Conservation (phyloP, 2,113 vertebrate species). For the Cinclus cinclus region DNA sequence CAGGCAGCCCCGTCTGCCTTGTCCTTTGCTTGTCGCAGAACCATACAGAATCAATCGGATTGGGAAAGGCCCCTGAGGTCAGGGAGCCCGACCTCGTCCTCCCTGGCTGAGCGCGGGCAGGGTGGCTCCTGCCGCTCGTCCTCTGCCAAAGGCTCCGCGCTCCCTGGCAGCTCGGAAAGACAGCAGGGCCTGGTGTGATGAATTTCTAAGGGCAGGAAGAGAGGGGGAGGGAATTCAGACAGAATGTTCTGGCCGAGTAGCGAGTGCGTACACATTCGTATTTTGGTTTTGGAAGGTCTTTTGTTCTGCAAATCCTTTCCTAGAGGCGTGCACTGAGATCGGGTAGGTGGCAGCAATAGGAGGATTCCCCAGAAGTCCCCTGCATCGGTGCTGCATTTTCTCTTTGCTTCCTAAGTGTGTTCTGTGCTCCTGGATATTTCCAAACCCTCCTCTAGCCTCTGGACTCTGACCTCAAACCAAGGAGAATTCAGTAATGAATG, state of each 20-base stretch:
- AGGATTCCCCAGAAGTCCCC: not conserved
- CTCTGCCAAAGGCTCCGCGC: not conserved
- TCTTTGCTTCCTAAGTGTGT: not conserved
- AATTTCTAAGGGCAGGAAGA: not conserved
- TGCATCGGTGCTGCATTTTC: not conserved
- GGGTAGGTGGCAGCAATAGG: not conserved
- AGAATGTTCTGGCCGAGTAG: not conserved
- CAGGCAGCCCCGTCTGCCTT: not conserved
- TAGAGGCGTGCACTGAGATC: not conserved
- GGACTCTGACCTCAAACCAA: not conserved
- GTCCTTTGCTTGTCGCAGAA: not conserved
- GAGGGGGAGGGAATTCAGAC: not conserved
- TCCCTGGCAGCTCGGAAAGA: not conserved
- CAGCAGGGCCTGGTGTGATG: not conserved
- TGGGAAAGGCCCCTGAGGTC: not conserved
- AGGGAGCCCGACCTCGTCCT: not conserved
- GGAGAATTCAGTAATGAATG: not conserved
- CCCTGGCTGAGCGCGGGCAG: not conserved
- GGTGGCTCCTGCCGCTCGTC: rapidly evolving
- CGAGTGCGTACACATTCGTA: not conserved
- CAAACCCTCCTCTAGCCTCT: not conserved
- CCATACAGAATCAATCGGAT: not conserved
- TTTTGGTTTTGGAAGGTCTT: not conserved
- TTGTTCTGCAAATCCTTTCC: not conserved
- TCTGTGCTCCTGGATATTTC: not conserved